Percentiles rank a stretch among this genome's conserved stretches.
Evolutionary conservation across 2,113 vertebrate genomes (phyloP).

Genomic region (Chlorodrepanis virens): DNA sequence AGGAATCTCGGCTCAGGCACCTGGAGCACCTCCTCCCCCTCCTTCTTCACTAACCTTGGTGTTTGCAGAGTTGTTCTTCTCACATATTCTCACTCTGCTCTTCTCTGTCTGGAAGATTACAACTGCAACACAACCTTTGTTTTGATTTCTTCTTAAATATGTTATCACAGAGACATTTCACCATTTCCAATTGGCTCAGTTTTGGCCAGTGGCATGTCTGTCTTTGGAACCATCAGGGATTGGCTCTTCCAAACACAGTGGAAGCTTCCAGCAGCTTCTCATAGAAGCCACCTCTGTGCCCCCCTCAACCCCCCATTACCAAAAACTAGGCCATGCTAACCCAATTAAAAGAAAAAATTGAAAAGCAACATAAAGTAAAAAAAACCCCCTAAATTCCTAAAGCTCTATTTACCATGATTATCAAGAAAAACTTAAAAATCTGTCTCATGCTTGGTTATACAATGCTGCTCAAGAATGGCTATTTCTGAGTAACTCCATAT

Average conservation of each 20-base stretch:
- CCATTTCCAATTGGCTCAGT: neutral
- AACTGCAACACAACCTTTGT: neutral
- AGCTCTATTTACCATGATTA: neutral
- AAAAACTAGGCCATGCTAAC: neutral
- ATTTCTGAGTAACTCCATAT: neutral
- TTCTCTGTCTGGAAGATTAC: neutral
- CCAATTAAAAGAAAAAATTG: neutral
- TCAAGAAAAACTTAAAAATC: neutral
- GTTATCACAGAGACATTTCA: neutral
- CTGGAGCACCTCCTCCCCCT: neutral
- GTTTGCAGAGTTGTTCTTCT: neutral
- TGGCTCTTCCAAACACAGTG: neutral
- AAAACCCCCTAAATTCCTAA: neutral
- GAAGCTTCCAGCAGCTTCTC: neutral
- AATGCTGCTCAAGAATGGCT: neutral
- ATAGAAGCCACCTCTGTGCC: neutral
- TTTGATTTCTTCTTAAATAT: neutral
- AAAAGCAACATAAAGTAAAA: neutral
- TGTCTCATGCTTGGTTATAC: neutral
- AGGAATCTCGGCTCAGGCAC: neutral
- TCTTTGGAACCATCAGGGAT: neutral
- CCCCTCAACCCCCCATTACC: neutral
- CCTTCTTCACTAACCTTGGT: neutral
- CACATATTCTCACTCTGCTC: neutral
- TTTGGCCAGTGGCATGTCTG: fast-evolving